Percentiles rank a stretch among this genome's conserved stretches.
These are phyloP conservation scores for Caenorhabditis tropicalis DNA, from an alignment of 1,140 invertebrate genomes.

Conservation along the genomic window DNA sequence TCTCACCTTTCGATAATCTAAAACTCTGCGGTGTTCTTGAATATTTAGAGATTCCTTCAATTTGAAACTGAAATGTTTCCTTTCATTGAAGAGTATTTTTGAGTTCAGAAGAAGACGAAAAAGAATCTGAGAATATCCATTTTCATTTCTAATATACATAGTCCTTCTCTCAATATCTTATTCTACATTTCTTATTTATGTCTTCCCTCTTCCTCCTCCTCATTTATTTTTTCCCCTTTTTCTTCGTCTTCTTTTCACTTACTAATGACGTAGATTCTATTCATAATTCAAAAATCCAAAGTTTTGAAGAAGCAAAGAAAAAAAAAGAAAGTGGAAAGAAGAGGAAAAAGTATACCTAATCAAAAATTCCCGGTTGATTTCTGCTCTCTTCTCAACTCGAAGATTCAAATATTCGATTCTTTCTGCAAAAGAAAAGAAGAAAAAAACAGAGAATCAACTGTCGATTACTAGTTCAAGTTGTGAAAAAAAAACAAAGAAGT, in stretches of 20 bases:
- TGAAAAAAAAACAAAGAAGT: background rate
- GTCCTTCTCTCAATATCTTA: background rate
- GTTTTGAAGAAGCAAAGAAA: background rate
- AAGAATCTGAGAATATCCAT: background rate
- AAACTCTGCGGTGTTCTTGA: too few species aligned
- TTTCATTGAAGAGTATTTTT: too few species aligned
- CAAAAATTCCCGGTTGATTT: constrained; percentile 14
- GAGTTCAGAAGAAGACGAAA: background rate
- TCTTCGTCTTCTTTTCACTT: background rate
- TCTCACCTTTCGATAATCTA: too few species aligned
- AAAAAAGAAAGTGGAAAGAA: background rate
- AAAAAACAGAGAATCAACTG: too few species aligned
- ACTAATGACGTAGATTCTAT: constrained; percentile 32
- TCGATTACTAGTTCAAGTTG: too few species aligned
- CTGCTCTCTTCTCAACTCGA: background rate
- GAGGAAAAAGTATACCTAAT: constrained; percentile 2
- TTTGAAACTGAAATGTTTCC: too few species aligned
- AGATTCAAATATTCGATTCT: background rate
- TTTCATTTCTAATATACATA: background rate
- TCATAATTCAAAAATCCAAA: constrained; percentile 29
- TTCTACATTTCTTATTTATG: constrained; percentile 42
- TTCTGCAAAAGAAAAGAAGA: background rate
- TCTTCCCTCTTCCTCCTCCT: constrained; percentile 24
- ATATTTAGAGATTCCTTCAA: too few species aligned
- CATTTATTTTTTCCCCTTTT: constrained; percentile 14